Conservation (phyloP, 2,888 invertebrate species). For the Pristionchus exspectatus region DNA sequence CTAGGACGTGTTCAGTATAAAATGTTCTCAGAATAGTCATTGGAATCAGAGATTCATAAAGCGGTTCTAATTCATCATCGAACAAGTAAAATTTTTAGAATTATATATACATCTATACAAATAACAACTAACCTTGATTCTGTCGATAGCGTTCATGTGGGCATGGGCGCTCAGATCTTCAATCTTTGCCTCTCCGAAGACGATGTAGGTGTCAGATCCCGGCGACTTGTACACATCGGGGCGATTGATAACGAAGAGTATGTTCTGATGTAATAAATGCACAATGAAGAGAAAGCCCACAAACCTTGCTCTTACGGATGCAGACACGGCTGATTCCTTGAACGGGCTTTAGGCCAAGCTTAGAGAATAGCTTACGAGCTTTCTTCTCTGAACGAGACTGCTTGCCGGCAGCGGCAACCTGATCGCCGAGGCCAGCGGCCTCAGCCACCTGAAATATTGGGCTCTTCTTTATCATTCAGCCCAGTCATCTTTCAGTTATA, state of each 20-base stretch:
- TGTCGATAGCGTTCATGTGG: slow-evolving; percentile 93
- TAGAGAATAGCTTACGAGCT: slow-evolving; percentile 98
- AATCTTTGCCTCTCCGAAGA: slow-evolving; percentile 99
- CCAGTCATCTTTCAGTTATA: too few relatives aligned
- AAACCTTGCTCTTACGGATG: slow-evolving; percentile 92
- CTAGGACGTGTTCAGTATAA: too few relatives aligned
- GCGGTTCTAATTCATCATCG: slow-evolving; percentile 19
- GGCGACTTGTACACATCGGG: slow-evolving; percentile 99
- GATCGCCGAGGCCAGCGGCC: slow-evolving; percentile 75
- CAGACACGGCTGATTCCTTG: slow-evolving; percentile 93
- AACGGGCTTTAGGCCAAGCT: slow-evolving; percentile 94
- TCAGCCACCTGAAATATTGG: slow-evolving; percentile 58
- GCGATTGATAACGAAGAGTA: slow-evolving; percentile 97
- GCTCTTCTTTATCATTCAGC: background rate
- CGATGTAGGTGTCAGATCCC: slow-evolving; percentile 98
- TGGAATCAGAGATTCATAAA: background rate
- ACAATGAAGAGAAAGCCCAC: background rate
- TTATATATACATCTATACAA: too few relatives aligned
- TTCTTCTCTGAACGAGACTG: slow-evolving; percentile 99
- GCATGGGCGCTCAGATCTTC: slow-evolving; percentile 98
- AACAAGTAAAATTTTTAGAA: background rate
- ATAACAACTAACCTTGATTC: slow-evolving; percentile 88
- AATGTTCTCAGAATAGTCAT: background rate
- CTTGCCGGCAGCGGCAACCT: slow-evolving; percentile 83
- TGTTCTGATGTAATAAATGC: slow-evolving; percentile 83